These are phyloP conservation scores for Pluvianellus socialis DNA, from an alignment of 2,113 vertebrate genomes.

Conservation along the genomic window DNA sequence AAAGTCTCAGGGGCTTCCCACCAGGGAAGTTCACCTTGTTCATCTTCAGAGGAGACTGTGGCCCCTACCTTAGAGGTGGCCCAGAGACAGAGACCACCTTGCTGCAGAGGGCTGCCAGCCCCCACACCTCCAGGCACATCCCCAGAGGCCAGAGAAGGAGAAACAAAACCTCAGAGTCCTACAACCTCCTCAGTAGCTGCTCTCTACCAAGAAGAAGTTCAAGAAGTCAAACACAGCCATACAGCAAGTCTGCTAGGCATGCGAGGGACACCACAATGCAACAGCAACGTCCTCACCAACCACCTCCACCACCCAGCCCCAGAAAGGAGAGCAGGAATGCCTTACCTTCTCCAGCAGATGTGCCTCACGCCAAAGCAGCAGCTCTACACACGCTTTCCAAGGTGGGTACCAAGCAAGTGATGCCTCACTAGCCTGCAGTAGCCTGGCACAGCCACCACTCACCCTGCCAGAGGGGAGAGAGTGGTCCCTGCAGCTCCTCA, in stretches of 20 bases:
- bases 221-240: background rate
- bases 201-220: background rate
- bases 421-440: fast-evolving
- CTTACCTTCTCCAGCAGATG: background rate
- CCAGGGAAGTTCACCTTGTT: background rate
- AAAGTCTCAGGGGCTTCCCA: background rate
- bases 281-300: fast-evolving
- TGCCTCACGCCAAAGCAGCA: fast-evolving
- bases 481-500: fast-evolving
- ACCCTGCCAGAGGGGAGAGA: fast-evolving
- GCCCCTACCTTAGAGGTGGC: background rate
- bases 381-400: fast-evolving
- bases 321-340: background rate
- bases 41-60: background rate
- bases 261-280: background rate
- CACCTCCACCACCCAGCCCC: background rate
- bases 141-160: background rate
- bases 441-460: fast-evolving
- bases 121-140: background rate
- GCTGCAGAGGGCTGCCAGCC: background rate
- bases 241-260: fast-evolving
- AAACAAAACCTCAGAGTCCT: background rate
- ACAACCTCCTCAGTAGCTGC: fast-evolving
- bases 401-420: fast-evolving
- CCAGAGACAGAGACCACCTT: background rate